Conservation (phyloP, 2,888 invertebrate genomes). For the Habrosyne pyritoides region DNA sequence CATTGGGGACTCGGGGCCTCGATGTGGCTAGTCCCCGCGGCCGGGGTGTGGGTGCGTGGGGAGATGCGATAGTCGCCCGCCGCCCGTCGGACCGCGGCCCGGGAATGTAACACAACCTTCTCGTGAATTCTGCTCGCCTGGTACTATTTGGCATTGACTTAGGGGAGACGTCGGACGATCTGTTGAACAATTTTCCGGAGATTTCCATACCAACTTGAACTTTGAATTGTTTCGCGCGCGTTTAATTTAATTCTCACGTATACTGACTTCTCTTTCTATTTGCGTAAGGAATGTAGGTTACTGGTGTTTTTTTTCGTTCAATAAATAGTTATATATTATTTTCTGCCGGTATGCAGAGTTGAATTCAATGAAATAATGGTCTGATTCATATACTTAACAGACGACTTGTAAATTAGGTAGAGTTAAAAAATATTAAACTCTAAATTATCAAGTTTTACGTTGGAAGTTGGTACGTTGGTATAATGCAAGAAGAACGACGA, state of each 20-base stretch:
- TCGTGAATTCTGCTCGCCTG: conserved; percentile 57
- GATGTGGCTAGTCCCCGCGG: conserved; percentile 35
- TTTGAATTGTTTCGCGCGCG: not conserved
- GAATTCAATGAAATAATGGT: no score
- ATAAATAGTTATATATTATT: no score
- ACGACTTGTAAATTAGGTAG: no score
- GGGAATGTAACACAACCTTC: conserved; percentile 55
- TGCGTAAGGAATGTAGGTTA: no score
- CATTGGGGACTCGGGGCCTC: conserved; percentile 47
- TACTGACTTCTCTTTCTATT: no score
- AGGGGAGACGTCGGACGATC: conserved; percentile 60
- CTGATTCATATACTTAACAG: no score
- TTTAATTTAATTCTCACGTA: not conserved
- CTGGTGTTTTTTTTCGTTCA: no score
- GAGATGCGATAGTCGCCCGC: conserved; percentile 29
- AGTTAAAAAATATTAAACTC: no score
- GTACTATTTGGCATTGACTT: conserved; percentile 83
- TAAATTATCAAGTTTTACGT: no score
- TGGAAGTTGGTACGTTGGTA: conserved; percentile 9
- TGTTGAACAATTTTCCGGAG: conserved; percentile 42
- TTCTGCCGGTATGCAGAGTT: no score
- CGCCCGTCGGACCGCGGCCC: conserved; percentile 27
- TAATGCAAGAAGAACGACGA: conserved; percentile 7
- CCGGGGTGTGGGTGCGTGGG: conserved; percentile 50
- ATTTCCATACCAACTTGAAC: not conserved